Conservation (phyloP, 2,888 invertebrate species). For the Phyllotreta striolata region DNA sequence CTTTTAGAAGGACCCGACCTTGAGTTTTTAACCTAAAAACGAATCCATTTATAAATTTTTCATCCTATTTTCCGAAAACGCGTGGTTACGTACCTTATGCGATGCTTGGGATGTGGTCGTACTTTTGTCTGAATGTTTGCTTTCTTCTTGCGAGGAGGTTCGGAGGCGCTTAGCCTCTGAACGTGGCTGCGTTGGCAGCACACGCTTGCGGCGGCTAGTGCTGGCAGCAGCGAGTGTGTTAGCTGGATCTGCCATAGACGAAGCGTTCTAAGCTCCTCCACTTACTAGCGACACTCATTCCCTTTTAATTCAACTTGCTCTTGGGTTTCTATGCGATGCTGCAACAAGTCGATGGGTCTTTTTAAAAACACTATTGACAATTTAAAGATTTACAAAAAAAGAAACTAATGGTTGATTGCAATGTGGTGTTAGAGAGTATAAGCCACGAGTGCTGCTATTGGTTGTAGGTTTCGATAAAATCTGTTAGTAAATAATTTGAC, state of each 20-base stretch:
- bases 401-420: background rate
- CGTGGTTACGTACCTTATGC: conserved; percentile 37
- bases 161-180: conserved; percentile 68
- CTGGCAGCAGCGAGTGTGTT: conserved; percentile 73
- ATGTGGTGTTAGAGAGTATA: too few relatives aligned
- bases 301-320: conserved; percentile 58
- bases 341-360: conserved; percentile 46
- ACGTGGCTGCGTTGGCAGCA: conserved; percentile 67
- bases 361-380: conserved; percentile 38
- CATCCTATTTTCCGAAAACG: background rate
- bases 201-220: conserved; percentile 64
- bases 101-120: conserved; percentile 30
- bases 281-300: conserved; percentile 64
- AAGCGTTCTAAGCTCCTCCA: conserved; percentile 78
- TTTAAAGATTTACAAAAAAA: conserved; percentile 37
- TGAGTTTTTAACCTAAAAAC: conserved; percentile 37
- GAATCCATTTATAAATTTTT: background rate
- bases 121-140: conserved; percentile 35
- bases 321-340: conserved; percentile 52
- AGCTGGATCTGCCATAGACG: conserved; percentile 93
- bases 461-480: background rate
- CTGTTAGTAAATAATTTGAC: background rate
- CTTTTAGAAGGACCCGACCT: conserved; percentile 35
- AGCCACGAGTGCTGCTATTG: too few relatives aligned
- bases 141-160: conserved; percentile 59